Percentiles rank a stretch among this genome's conserved stretches.
Evolutionary conservation across 2,888 invertebrate genomes (phyloP).

Genomic region (Ceraclea dissimilis): DNA sequence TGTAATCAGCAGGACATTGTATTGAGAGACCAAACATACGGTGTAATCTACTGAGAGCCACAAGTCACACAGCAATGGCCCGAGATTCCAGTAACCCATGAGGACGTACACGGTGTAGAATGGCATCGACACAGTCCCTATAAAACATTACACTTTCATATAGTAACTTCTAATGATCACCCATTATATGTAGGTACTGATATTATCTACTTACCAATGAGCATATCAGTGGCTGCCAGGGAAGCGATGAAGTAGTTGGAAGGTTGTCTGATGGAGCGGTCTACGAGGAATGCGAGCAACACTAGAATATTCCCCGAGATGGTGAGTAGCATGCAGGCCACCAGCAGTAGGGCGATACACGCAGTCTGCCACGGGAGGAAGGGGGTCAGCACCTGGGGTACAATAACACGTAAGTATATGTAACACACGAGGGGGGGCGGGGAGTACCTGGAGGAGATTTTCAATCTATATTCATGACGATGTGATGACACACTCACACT

Average conservation of each 20-base stretch:
- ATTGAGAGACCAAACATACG: slow-evolving; percentile 97
- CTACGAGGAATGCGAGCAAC: slow-evolving; percentile 89
- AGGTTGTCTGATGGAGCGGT: slow-evolving; percentile 88
- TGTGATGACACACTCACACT: too few species aligned
- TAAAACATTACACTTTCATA: too few species aligned
- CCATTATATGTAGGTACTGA: too few species aligned
- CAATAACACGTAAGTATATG: slow-evolving; percentile 26
- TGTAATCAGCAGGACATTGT: slow-evolving; percentile 96
- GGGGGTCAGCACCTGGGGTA: slow-evolving; percentile 71
- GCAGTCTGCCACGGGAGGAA: slow-evolving; percentile 87
- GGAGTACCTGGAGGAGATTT: too few species aligned
- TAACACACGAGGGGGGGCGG: background rate
- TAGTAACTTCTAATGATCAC: too few species aligned
- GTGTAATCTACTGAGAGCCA: slow-evolving; percentile 99
- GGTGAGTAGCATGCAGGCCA: slow-evolving; percentile 83
- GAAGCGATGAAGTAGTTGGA: slow-evolving; percentile 99
- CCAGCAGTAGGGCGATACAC: slow-evolving; percentile 79
- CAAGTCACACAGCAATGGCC: slow-evolving; percentile 90
- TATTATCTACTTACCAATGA: slow-evolving; percentile 71
- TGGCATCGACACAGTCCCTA: slow-evolving; percentile 96
- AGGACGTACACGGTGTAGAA: slow-evolving; percentile 97
- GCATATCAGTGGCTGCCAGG: slow-evolving; percentile 91
- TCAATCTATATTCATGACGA: too few species aligned
- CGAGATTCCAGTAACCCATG: slow-evolving; percentile 95
- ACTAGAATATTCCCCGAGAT: slow-evolving; percentile 95